Conservation (phyloP, 2,113 vertebrate species). For the Ciconia boyciana region DNA sequence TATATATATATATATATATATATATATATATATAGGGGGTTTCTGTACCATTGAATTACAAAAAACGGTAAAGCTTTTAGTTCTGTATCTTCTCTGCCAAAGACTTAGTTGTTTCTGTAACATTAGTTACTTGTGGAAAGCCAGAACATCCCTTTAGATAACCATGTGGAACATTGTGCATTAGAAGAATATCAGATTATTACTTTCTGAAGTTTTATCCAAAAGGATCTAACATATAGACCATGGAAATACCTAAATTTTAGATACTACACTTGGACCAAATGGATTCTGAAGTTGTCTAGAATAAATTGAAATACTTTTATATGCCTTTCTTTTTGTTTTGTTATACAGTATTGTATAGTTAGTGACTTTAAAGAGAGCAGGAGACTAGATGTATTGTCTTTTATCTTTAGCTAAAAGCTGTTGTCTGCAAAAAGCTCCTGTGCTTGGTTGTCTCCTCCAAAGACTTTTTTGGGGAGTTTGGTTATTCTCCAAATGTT, state of each 20-base stretch:
- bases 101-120: neutral
- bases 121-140: neutral
- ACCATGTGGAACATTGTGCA: neutral
- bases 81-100: neutral
- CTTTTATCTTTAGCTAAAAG: neutral
- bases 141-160: neutral
- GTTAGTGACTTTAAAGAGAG: neutral
- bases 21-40: rapidly evolving
- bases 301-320: neutral
- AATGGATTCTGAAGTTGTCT: neutral
- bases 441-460: neutral
- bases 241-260: neutral
- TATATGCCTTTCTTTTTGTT: neutral
- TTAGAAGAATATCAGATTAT: neutral
- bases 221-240: neutral
- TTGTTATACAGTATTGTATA: neutral
- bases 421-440: neutral
- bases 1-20: neutral
- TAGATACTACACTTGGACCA: neutral
- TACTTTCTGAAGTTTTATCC: neutral
- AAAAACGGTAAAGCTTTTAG: neutral
- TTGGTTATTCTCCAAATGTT: neutral
- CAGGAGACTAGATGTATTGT: neutral
- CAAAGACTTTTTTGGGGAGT: neutral
- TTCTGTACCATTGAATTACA: neutral